Percentiles rank a stretch among this genome's conserved stretches.
Conservation (phyloP, 2,113 vertebrate species). For the Eudyptes chrysolophus region DNA sequence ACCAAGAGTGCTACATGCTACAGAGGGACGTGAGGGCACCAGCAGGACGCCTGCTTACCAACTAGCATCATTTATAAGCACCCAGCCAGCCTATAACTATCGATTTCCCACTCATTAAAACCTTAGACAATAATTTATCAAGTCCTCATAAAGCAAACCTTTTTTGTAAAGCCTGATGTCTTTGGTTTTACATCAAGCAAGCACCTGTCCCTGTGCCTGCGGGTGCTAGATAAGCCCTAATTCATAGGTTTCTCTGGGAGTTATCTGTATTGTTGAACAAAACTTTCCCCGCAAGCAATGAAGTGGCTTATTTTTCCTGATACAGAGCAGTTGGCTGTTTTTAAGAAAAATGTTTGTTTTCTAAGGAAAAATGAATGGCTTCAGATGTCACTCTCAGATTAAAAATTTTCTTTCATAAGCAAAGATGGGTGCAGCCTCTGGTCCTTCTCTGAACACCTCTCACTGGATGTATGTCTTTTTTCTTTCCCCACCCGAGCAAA, state of each 20-base stretch:
- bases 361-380: background rate
- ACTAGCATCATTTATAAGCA: background rate
- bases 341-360: background rate
- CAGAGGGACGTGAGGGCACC: background rate
- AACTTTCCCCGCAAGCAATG: background rate
- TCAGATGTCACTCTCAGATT: background rate
- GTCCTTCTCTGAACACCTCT: background rate
- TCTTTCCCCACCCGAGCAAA: background rate
- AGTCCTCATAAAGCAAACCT: background rate
- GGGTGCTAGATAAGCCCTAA: background rate
- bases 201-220: background rate
- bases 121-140: background rate
- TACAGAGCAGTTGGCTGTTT: background rate
- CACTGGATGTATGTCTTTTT: accelerated
- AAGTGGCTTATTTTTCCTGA: background rate
- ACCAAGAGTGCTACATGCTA: accelerated
- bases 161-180: background rate
- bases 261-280: background rate
- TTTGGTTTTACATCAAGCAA: background rate
- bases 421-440: background rate
- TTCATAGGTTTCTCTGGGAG: background rate
- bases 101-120: background rate
- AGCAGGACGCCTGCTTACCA: background rate
- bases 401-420: too few relatives aligned
- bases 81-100: background rate